Evolutionary conservation across 2,888 invertebrate species (phyloP).

Genomic region (Fissipunctia ypsillon): DNA sequence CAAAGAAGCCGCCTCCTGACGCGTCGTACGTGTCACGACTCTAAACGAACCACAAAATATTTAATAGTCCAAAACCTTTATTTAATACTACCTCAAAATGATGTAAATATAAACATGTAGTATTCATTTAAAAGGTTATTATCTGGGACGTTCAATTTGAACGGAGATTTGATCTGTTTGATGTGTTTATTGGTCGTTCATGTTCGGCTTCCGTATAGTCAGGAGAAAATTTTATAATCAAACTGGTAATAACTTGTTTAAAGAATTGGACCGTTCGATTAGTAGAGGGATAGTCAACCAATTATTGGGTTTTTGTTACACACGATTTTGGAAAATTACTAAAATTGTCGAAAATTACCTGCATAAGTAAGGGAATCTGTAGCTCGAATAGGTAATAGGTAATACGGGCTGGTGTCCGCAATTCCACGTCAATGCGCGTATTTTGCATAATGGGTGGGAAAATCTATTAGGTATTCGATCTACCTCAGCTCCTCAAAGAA

Average conservation of each 20-base stretch:
- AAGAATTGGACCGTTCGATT: background rate
- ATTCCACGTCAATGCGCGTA: no score
- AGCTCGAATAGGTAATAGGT: no score
- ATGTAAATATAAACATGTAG: conserved; percentile 55
- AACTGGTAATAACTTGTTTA: conserved; percentile 6
- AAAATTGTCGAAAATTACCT: no score
- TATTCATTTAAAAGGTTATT: conserved; percentile 40
- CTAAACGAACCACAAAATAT: conserved; percentile 73
- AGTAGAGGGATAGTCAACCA: background rate
- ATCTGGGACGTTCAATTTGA: conserved; percentile 4
- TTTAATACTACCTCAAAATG: conserved; percentile 61
- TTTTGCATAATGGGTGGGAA: no score
- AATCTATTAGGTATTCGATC: no score
- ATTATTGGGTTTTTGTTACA: background rate
- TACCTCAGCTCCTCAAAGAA: no score
- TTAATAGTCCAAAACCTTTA: conserved; percentile 71
- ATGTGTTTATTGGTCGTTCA: conserved; percentile 27
- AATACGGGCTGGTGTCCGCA: no score
- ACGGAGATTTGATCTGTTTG: conserved; percentile 8
- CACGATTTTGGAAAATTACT: no score
- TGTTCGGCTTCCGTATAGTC: conserved; percentile 26
- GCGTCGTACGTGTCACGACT: conserved; percentile 76
- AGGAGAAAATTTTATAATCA: background rate
- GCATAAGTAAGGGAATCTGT: no score
- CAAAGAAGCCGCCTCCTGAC: conserved; percentile 79